Conservation (phyloP, 2,888 invertebrate genomes). For the Diaphora mendica region DNA sequence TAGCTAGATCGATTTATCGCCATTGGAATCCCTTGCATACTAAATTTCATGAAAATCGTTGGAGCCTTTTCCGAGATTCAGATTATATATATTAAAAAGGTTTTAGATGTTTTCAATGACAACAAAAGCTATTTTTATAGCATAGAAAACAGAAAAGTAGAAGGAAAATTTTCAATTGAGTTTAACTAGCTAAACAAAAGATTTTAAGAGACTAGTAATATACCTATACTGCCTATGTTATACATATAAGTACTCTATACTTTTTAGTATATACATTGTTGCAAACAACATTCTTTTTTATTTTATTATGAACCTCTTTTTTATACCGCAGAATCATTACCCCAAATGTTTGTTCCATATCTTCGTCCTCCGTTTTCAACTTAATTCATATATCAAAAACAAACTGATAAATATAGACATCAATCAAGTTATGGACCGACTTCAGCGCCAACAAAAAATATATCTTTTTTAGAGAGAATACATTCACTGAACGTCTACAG, state of each 20-base stretch:
- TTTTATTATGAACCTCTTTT: background rate
- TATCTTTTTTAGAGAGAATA: background rate
- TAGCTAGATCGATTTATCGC: too few species aligned
- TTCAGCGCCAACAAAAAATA: background rate
- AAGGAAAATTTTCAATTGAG: background rate
- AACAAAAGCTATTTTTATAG: too few species aligned
- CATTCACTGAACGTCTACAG: background rate
- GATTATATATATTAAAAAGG: too few species aligned
- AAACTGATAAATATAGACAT: background rate
- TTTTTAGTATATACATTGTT: too few species aligned
- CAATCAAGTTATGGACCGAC: background rate
- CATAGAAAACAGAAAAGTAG: too few species aligned
- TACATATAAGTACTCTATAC: background rate
- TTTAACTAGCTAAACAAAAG: background rate
- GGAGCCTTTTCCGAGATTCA: too few species aligned
- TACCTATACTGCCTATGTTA: background rate
- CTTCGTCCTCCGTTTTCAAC: background rate
- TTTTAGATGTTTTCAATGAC: too few species aligned
- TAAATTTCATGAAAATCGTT: too few species aligned
- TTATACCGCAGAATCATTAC: background rate
- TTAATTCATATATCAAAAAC: background rate
- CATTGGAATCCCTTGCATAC: too few species aligned
- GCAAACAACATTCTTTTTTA: background rate
- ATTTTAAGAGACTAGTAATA: background rate
- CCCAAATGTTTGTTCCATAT: background rate